A percentile compares a stretch with the other conserved stretches of the same genome.
phyloP scores from a whole-genome alignment of 1,140 invertebrate genomes.

The Neotoxoptera formosana region DNA sequence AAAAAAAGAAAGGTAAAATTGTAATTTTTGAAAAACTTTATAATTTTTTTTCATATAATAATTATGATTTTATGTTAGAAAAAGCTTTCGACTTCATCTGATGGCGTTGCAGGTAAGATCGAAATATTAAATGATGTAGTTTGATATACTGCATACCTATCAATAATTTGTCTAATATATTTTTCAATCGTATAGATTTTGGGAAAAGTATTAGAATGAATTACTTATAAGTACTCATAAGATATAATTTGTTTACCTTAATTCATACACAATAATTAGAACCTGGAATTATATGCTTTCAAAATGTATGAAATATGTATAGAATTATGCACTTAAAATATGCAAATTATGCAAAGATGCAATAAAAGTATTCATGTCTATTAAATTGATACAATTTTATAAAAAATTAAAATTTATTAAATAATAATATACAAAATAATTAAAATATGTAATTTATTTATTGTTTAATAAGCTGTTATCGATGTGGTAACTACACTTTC shows the following conservation, averaged over 20 bases:
- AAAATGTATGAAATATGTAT: not conserved
- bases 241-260: not conserved
- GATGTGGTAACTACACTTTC: not conserved
- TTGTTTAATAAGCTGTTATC: not conserved
- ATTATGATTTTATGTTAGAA: not conserved
- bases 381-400: too few species aligned
- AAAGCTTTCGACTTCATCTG: not conserved
- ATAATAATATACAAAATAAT: too few species aligned
- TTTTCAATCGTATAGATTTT: not conserved
- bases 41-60: not conserved
- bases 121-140: not conserved
- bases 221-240: not conserved
- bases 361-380: too few species aligned
- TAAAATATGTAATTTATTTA: too few species aligned
- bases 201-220: not conserved
- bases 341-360: too few species aligned
- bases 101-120: not conserved
- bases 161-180: not conserved
- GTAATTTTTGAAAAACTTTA: not conserved
- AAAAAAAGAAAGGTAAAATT: conserved; percentile 41
- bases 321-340: too few species aligned
- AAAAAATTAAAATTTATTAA: too few species aligned
- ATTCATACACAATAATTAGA: not conserved
- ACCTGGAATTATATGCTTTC: not conserved
- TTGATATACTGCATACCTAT: not conserved